Base-by-base conservation (phyloP, 2,797 vertebrate species). In the Paedocypris micromegethes region DNA sequence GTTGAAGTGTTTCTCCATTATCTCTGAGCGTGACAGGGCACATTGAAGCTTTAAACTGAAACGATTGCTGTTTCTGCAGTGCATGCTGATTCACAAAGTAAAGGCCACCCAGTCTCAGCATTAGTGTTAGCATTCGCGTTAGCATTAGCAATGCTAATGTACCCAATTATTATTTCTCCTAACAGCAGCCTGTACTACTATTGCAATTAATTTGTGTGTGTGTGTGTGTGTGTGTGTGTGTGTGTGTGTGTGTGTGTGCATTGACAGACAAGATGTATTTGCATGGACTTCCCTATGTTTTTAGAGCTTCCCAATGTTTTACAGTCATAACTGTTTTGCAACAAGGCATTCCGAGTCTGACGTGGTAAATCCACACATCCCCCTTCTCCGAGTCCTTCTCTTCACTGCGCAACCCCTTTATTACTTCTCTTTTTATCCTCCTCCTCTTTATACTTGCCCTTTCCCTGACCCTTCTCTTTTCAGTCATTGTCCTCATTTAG, bases 311-410 rank as follows among this genome's bases (percentile, higher is more conserved):
- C 7, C 43, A 53, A 43, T 64, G 46, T 50, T 53, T 69, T 76
- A 75, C 68, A 58, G 45, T 71, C 56, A 60, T 74, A 69, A 75
- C 63, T 67, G 48, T 68, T 61, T 69, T 67, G 58, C 51, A 41
- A 47, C 48, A 44, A 49, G 51, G 47, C 50, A 70, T 68, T 73
- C 58, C 58, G 50, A 49, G 50, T 68, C 50, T 42, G 52, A 66
- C 67, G 57, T 7, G 40, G 48, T 8, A 70, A 69, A 58, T 39
- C 56, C 47, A 7, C 7, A 56, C 9, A 49, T 38, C 40, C 23
- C 6, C 57, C 40, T 61, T 51, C 58, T 58, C 45, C 39, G 9
- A 55, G 9, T 52, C 55, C 44, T 63, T 59, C 58, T 47, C 8
- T 59, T 3, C 6, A 64, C 23, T 53, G n/a, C 60, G 59, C 48